These are phyloP conservation scores for Microplitis demolitor DNA, from an alignment of 1,140 invertebrate genomes.

Conservation along the genomic window DNA sequence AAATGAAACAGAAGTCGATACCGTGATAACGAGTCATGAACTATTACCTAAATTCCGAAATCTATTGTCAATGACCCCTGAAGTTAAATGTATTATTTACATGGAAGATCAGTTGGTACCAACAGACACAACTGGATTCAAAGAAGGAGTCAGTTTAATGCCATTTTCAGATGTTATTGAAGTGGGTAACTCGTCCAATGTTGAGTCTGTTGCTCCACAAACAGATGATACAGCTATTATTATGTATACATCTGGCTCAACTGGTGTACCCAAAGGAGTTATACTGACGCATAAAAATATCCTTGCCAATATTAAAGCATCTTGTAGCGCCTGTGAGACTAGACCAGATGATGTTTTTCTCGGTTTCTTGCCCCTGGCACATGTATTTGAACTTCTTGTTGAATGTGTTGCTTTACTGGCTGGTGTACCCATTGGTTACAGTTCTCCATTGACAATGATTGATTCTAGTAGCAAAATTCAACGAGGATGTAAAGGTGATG, in stretches of 20 bases:
- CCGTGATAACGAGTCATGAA: constrained; percentile 88
- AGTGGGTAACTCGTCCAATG: constrained; percentile 40
- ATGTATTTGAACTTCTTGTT: constrained; percentile 93
- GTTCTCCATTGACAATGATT: constrained; percentile 92
- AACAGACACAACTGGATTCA: constrained; percentile 71
- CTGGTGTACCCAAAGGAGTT: constrained; percentile 88
- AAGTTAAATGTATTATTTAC: constrained; percentile 80
- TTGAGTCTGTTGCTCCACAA: constrained; percentile 65
- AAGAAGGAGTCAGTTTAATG: constrained; percentile 54
- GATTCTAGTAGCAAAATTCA: constrained; percentile 96
- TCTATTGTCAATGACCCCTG: constrained; percentile 71
- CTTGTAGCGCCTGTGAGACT: constrained; percentile 78
- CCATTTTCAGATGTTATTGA: constrained; percentile 47
- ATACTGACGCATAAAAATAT: constrained; percentile 90
- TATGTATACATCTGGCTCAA: constrained; percentile 96
- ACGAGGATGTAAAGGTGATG: constrained; percentile 88
- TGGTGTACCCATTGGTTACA: constrained; percentile 97
- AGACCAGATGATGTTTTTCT: constrained; percentile 83
- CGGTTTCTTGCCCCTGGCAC: constrained; percentile 95
- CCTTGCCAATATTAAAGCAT: constrained; percentile 85
- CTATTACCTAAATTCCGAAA: constrained; percentile 87
- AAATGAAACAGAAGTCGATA: constrained; percentile 93
- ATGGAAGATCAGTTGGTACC: constrained; percentile 85
- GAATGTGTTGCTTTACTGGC: constrained; percentile 75
- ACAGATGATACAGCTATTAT: constrained; percentile 86